Conservation (phyloP, 2,888 invertebrate species). For the Nomada hirtipes region DNA sequence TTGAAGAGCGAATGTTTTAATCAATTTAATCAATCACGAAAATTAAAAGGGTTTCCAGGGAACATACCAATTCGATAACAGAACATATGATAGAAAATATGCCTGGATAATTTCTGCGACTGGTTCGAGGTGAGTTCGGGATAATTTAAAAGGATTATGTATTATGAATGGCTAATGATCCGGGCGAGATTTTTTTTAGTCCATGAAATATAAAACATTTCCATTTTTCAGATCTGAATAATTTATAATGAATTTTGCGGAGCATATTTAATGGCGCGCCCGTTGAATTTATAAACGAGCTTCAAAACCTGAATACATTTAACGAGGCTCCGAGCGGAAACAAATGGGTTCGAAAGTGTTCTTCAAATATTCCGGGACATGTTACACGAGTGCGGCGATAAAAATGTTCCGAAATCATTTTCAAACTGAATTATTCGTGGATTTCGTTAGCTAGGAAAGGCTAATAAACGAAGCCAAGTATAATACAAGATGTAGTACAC, state of each 20-base stretch:
- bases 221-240: not conserved
- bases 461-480: not conserved
- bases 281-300: slow-evolving; percentile 1
- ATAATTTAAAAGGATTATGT: slow-evolving; percentile 44
- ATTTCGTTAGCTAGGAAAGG: not conserved
- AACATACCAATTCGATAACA: slow-evolving; percentile 44
- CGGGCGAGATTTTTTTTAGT: slow-evolving; percentile 14
- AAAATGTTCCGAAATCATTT: too few relatives aligned
- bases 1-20: too few relatives aligned
- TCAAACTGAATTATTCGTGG: too few relatives aligned
- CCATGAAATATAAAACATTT: slow-evolving; percentile 19
- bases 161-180: slow-evolving; percentile 37
- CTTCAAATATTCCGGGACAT: too few relatives aligned
- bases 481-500: not conserved
- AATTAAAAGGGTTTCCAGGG: slow-evolving; percentile 37
- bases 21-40: not conserved
- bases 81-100: slow-evolving; percentile 28
- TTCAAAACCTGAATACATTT: slow-evolving; percentile 13
- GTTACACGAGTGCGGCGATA: too few relatives aligned
- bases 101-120: slow-evolving; percentile 31
- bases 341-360: too few relatives aligned
- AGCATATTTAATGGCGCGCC: slow-evolving; percentile 9
- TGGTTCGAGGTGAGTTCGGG: too few relatives aligned
- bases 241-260: slow-evolving; percentile 29
- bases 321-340: not conserved